phyloP scores from a whole-genome alignment of 2,113 vertebrate species.

The Amphilophus citrinellus region DNA sequence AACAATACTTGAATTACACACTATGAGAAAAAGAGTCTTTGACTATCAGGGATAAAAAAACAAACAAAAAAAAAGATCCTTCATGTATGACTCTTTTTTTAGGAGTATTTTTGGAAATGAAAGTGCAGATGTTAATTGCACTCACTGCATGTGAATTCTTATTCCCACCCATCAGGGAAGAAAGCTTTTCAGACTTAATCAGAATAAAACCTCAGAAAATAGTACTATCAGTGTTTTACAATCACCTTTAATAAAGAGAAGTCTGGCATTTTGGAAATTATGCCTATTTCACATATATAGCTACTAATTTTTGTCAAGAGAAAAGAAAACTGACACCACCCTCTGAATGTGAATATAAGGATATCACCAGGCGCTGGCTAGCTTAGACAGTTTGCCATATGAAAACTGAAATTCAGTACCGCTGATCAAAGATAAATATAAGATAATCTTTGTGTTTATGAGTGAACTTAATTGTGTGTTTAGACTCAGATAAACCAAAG shows the following conservation, averaged over 20 bases:
- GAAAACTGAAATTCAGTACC: not conserved
- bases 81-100: not conserved
- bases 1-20: slow-evolving; percentile 42
- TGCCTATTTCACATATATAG: not conserved
- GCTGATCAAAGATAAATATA: not conserved
- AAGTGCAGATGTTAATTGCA: not conserved
- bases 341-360: not conserved
- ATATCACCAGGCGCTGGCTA: not conserved
- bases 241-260: not conserved
- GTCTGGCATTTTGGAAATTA: not conserved
- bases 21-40: slow-evolving; percentile 23
- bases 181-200: not conserved
- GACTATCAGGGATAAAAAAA: not conserved
- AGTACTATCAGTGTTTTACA: not conserved
- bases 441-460: not conserved
- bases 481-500: not conserved
- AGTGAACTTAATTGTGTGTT: not conserved
- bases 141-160: not conserved
- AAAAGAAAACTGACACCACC: not conserved
- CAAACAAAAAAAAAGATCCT: not conserved
- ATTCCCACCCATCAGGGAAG: not conserved
- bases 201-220: not conserved
- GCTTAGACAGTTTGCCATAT: not conserved
- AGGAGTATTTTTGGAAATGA: not conserved
- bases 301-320: not conserved